These are phyloP conservation scores for Drosophila hawaiiensis DNA, from an alignment of 2,888 invertebrate species.

Conservation along the genomic window DNA sequence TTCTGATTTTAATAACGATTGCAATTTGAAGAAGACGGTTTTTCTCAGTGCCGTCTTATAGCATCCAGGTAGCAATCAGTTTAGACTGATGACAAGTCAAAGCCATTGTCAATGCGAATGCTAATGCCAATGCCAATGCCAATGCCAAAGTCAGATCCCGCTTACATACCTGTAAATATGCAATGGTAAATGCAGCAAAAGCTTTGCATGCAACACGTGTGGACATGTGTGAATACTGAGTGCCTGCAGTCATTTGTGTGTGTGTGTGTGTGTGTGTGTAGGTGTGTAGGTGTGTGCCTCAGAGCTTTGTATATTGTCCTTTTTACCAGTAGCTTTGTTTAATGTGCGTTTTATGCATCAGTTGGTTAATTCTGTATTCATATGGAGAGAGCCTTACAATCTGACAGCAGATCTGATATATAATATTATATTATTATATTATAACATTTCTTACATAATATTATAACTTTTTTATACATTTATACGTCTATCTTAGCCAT, in stretches of 20 bases:
- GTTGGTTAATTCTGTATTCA: background rate
- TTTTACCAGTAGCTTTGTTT: background rate
- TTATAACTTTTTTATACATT: background rate
- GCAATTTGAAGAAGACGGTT: background rate
- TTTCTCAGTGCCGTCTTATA: slow-evolving; percentile 2
- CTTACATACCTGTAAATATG: slow-evolving; percentile 24
- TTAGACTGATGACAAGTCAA: slow-evolving; percentile 11
- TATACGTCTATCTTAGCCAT: background rate
- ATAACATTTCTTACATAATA: background rate
- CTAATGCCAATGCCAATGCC: background rate
- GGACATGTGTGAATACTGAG: background rate
- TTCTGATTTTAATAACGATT: background rate
- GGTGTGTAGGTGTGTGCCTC: background rate
- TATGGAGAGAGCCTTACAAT: background rate
- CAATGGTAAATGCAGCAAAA: slow-evolving; percentile 19
- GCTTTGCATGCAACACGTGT: background rate
- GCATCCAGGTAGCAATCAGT: slow-evolving; percentile 14
- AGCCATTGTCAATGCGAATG: slow-evolving; percentile 12
- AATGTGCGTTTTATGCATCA: background rate
- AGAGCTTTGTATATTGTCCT: background rate
- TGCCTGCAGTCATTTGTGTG: background rate
- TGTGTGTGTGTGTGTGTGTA: background rate
- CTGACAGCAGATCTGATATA: background rate
- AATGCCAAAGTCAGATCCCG: background rate
- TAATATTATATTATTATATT: background rate